Conservation (phyloP, 2,113 vertebrate genomes). For the Marmota monax region DNA sequence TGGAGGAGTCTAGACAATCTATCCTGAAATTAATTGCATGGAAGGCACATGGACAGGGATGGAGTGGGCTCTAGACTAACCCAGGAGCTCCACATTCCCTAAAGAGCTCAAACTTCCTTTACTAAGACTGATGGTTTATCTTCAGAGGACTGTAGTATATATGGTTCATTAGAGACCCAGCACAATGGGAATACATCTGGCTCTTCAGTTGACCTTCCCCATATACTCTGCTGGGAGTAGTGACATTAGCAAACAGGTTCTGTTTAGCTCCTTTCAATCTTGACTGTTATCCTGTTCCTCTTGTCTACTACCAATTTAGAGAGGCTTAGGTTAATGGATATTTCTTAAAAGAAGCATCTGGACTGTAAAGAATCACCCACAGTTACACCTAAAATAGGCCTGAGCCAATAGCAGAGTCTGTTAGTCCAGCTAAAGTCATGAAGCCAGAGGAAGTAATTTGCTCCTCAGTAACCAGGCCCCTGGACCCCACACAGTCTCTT, state of each 20-base stretch:
- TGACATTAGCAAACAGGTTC: background rate
- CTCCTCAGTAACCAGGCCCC: background rate
- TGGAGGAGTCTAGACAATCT: background rate
- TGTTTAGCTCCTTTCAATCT: background rate
- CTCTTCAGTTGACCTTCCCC: background rate
- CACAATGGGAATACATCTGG: background rate
- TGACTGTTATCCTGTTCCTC: background rate
- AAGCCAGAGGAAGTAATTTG: background rate
- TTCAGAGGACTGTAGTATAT: too few relatives aligned
- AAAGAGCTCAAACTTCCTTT: background rate
- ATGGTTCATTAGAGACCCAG: too few relatives aligned
- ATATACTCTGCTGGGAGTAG: background rate
- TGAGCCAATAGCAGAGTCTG: background rate
- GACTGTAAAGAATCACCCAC: background rate
- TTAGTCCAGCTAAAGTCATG: background rate
- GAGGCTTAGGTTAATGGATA: background rate
- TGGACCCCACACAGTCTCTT: constrained; percentile 68
- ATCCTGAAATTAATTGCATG: background rate
- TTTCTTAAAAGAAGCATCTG: constrained; percentile 38
- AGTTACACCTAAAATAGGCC: background rate
- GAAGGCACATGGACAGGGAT: background rate
- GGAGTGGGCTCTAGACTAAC: background rate
- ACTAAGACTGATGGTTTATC: too few relatives aligned
- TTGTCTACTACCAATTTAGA: background rate
- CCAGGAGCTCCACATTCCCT: background rate